Base-by-base conservation (phyloP, 2,888 invertebrate species). In the Campopleginae sp. region DNA sequence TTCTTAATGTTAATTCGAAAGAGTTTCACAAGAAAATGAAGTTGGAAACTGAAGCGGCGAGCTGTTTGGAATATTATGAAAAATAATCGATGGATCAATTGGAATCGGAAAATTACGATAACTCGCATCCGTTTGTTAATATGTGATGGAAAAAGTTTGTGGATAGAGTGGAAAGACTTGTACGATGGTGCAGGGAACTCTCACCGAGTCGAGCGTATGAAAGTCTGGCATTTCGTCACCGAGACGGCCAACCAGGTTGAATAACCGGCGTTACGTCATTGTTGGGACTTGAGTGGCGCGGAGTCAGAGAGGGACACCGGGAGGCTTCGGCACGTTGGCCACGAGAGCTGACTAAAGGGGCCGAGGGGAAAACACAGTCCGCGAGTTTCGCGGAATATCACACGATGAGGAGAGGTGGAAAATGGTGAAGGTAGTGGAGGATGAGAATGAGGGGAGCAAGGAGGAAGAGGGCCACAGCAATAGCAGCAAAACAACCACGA, bases 251-350 rank as follows among this genome's bases (percentile, higher is more conserved):
- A 89, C 91, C 92, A 92, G 92, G 93, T 93, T 93, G 93, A 93
- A 93, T 93, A 93, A 93, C 93, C 93, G 92, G 89, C 90, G 89
- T 93, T 93, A 93, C 93, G 93, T 93, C 93, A 93, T 89, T 90
- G 91, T 90, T 83, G 79, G 82, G 77, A 91, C 91, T 90, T 89
- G 89, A 85, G 51, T 65, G 58, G 74, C 33, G 61, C 38, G 31
- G n/a, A 68, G 79, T 44, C 7, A 6, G 33, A 38, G 19, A 44
- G n/a, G 61, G n/a, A n/a, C 19, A 1, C 38, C 38, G 0, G 7
- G 23, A 6, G 7, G 44, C 46, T 1, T 48, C 38, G 72, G 54
- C 31, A 33, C 58, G 65, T 66, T 66, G 38, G 54, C 58, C 14
- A 27, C 27, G 58, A 58, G 58, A 58, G 14, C 12, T 12, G 58